A percentile compares a stretch with the other conserved stretches of the same genome.
Conservation (phyloP, 2,888 invertebrate species). For the Mythimna vitellina region DNA sequence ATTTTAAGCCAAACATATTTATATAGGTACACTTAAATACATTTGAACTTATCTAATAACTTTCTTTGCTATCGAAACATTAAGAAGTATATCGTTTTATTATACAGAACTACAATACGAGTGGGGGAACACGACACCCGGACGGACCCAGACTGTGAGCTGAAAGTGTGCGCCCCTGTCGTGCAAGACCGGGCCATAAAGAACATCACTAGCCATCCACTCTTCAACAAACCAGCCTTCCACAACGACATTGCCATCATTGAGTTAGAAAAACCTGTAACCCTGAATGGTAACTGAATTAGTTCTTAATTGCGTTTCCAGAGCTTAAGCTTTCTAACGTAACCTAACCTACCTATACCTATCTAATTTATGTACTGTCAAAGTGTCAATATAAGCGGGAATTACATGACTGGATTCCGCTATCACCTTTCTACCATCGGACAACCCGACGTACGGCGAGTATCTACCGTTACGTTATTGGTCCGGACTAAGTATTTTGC, state of each 20-base stretch:
- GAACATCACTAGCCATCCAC: constrained; percentile 84
- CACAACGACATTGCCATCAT: constrained; percentile 92
- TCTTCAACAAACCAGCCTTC: constrained; percentile 84
- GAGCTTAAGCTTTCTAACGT: neutral
- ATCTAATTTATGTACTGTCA: neutral
- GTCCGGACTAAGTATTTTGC: no score
- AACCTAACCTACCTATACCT: neutral
- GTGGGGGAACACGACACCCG: constrained; percentile 91
- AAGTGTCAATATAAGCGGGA: no score
- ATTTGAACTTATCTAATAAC: neutral
- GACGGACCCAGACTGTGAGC: constrained; percentile 84
- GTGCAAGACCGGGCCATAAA: constrained; percentile 86
- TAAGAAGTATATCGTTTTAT: neutral
- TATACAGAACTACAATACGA: constrained; percentile 88
- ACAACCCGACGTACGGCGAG: no score
- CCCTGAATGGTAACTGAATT: constrained; percentile 80
- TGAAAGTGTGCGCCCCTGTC: constrained; percentile 80
- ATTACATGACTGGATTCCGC: no score
- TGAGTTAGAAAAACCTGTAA: constrained; percentile 82
- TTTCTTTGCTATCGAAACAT: neutral
- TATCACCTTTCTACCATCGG: no score
- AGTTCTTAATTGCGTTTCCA: neutral
- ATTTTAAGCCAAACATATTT: neutral
- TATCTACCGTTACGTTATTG: no score
- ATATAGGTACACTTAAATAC: neutral